Percentiles rank a stretch among this genome's conserved stretches.
phyloP scores from a whole-genome alignment of 2,113 vertebrate genomes.

The Forbesichthys agassizii region DNA sequence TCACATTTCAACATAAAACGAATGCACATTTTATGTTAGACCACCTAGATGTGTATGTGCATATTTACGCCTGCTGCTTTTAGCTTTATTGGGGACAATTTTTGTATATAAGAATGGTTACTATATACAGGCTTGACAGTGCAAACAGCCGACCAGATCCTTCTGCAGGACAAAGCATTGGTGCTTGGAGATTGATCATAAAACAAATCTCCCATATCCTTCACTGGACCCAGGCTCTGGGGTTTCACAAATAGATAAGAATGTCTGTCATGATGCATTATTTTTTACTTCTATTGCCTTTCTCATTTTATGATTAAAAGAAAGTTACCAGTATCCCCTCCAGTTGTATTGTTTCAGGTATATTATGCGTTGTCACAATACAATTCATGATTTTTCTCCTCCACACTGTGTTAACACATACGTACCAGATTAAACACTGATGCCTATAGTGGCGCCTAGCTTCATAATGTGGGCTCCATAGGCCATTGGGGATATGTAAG shows the following conservation, averaged over 20 bases:
- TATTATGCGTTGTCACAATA: constrained; percentile 21
- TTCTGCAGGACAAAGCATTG: constrained; percentile 12
- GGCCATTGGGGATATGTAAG: constrained; percentile 35
- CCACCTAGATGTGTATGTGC: constrained; percentile 37
- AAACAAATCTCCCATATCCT: constrained; percentile 52
- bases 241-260: constrained; percentile 59
- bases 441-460: constrained; percentile 18
- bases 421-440: constrained; percentile 20
- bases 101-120: constrained; percentile 58
- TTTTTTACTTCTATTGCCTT: constrained; percentile 23
- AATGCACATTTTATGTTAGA: constrained; percentile 19
- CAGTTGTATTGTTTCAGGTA: constrained; percentile 41
- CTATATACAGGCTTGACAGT: constrained; percentile 63
- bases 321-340: constrained; percentile 42
- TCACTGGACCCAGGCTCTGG: constrained; percentile 47
- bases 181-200: constrained; percentile 47
- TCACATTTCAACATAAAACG: constrained; percentile 3
- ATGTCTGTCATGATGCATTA: constrained; percentile 42
- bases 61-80: constrained; percentile 40
- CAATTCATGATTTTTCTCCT: constrained; percentile 18
- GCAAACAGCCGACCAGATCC: constrained; percentile 33
- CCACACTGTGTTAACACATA: constrained; percentile 1
- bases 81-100: constrained; percentile 41
- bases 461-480: constrained; percentile 7
- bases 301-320: constrained; percentile 32